Conservation (phyloP, 2,797 vertebrate species). For the Silurus lanzhouensis region DNA sequence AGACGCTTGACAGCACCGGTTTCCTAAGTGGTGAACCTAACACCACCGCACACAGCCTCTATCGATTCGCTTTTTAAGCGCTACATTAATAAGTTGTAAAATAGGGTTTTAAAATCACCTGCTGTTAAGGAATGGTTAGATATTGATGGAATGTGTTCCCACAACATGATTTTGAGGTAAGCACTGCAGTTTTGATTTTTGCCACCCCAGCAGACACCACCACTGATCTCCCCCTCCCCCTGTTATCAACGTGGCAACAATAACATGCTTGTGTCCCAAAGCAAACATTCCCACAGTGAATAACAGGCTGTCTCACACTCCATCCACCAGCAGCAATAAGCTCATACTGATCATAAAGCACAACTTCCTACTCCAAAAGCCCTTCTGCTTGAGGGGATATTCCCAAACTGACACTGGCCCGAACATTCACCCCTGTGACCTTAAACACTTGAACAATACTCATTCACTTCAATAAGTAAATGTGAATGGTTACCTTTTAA, state of each 20-base stretch:
- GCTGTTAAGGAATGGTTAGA: constrained; percentile 44
- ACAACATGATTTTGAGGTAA: constrained; percentile 58
- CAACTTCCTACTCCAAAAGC: constrained; percentile 81
- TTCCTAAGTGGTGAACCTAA: constrained; percentile 62
- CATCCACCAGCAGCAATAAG: constrained; percentile 78
- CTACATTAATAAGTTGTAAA: constrained; percentile 53
- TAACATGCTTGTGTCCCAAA: constrained; percentile 94
- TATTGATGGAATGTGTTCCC: constrained; percentile 45
- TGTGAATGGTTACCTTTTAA: background rate
- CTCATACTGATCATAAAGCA: constrained; percentile 81
- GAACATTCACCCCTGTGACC: constrained; percentile 19
- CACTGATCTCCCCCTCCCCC: constrained; percentile 62
- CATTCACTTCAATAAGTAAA: background rate
- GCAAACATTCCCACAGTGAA: constrained; percentile 97
- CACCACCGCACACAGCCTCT: constrained; percentile 37
- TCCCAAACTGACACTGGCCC: constrained; percentile 30
- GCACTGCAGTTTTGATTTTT: constrained; percentile 67
- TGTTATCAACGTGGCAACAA: constrained; percentile 82
- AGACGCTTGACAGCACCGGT: constrained; percentile 71
- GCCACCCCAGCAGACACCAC: constrained; percentile 70
- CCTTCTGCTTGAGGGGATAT: constrained; percentile 52
- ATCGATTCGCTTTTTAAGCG: constrained; percentile 53
- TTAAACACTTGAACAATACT: background rate
- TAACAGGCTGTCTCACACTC: constrained; percentile 81
- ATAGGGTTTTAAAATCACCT: constrained; percentile 52